Evolutionary conservation across 2,113 vertebrate genomes (phyloP).

Genomic region (Brachirus orientalis): DNA sequence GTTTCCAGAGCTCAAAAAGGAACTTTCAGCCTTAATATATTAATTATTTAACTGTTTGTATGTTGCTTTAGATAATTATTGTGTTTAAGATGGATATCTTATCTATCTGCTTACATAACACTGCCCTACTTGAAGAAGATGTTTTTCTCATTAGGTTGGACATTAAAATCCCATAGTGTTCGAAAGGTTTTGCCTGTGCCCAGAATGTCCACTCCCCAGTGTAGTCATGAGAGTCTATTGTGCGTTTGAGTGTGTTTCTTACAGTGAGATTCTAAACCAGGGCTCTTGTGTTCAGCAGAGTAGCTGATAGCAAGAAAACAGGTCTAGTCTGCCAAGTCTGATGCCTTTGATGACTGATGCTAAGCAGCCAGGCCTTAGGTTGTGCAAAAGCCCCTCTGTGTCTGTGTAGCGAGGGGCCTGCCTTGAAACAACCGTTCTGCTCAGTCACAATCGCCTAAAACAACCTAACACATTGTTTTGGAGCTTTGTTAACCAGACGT

Average conservation of each 20-base stretch:
- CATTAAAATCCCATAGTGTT: not conserved
- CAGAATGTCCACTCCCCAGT: slow-evolving; percentile 21
- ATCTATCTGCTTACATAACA: not conserved
- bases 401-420: slow-evolving; percentile 66
- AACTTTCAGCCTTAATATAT: not conserved
- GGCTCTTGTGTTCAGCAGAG: slow-evolving; percentile 49
- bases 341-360: slow-evolving; percentile 69
- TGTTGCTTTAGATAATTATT: too few relatives aligned
- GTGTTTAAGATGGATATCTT: too few relatives aligned
- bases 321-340: slow-evolving; percentile 52
- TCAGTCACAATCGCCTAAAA: slow-evolving; percentile 68
- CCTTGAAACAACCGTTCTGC: slow-evolving; percentile 70
- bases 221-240: slow-evolving; percentile 6
- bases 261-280: slow-evolving; percentile 17
- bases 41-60: too few relatives aligned
- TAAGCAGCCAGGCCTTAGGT: slow-evolving; percentile 53
- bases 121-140: not conserved
- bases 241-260: slow-evolving; percentile 15
- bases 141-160: not conserved
- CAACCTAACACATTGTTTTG: slow-evolving; percentile 70
- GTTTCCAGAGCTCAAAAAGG: not conserved
- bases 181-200: slow-evolving; percentile 7
- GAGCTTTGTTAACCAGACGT: slow-evolving; percentile 52
- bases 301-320: slow-evolving; percentile 56
- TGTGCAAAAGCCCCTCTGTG: slow-evolving; percentile 55